Evolutionary conservation across 2,797 vertebrate genomes (phyloP).

Genomic region (Protosalanx chinensis): DNA sequence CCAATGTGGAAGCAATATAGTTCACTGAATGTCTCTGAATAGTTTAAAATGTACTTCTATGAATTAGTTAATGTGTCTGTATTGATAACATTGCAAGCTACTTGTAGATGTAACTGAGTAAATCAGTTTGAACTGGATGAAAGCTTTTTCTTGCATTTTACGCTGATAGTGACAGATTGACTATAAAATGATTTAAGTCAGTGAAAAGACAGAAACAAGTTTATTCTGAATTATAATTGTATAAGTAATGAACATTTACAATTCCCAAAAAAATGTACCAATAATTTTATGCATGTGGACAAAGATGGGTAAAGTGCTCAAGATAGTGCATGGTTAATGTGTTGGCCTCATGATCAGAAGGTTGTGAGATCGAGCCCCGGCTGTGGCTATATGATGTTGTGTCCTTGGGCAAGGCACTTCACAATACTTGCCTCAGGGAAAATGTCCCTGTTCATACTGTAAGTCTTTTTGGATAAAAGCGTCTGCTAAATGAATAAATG

Average conservation of each 20-base stretch:
- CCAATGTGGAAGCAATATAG: conserved; percentile 23
- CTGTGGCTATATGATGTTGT: no score
- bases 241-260: background rate
- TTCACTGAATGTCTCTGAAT: conserved; percentile 3
- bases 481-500: no score
- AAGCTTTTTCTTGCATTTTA: background rate
- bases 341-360: no score
- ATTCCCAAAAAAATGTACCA: background rate
- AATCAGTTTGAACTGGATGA: background rate
- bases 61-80: background rate
- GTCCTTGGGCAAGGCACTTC: no score
- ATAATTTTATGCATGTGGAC: conserved; percentile 17
- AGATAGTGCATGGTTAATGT: background rate
- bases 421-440: no score
- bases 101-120: background rate
- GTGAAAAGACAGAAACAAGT: background rate
- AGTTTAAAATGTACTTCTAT: conserved; percentile 7
- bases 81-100: background rate
- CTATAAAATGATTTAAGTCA: background rate
- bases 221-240: no score
- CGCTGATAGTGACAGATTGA: background rate
- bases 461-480: no score
- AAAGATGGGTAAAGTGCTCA: conserved; percentile 10
- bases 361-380: no score
- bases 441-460: no score